Conservation (phyloP, 2,888 invertebrate species). For the Calliscelio sp. region DNA sequence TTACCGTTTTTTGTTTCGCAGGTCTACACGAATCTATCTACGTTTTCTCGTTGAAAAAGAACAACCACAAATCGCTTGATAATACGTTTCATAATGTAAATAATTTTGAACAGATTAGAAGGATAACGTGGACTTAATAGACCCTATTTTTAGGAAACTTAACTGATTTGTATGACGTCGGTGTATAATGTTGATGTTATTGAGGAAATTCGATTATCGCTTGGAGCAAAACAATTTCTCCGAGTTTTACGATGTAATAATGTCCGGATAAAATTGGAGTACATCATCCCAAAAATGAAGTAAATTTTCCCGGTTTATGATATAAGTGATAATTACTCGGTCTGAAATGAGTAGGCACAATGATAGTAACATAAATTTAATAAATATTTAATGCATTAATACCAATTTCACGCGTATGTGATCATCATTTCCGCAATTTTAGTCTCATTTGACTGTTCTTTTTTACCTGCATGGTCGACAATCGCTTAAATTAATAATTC, state of each 20-base stretch:
- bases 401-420: slow-evolving; percentile 46
- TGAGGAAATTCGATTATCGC: not conserved
- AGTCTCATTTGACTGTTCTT: slow-evolving; percentile 39
- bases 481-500: slow-evolving; percentile 62
- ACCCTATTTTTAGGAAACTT: no score
- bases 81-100: not conserved
- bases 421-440: slow-evolving; percentile 46
- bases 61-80: slow-evolving; percentile 20
- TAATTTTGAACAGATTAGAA: not conserved
- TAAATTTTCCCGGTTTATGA: slow-evolving; percentile 16
- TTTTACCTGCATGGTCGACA: slow-evolving; percentile 27
- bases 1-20: slow-evolving; percentile 45
- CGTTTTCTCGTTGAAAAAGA: not conserved
- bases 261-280: slow-evolving; percentile 18
- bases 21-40: slow-evolving; percentile 25
- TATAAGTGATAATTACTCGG: slow-evolving; percentile 37
- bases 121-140: not conserved
- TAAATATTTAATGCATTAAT: slow-evolving; percentile 55
- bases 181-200: no score
- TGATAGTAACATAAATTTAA: slow-evolving; percentile 55
- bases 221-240: not conserved
- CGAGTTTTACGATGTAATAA: slow-evolving; percentile 18
- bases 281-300: slow-evolving; percentile 8
- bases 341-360: slow-evolving; percentile 17
- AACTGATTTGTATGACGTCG: no score